Evolutionary conservation across 1,140 invertebrate genomes (phyloP).

Genomic region (Cydia pomonella): DNA sequence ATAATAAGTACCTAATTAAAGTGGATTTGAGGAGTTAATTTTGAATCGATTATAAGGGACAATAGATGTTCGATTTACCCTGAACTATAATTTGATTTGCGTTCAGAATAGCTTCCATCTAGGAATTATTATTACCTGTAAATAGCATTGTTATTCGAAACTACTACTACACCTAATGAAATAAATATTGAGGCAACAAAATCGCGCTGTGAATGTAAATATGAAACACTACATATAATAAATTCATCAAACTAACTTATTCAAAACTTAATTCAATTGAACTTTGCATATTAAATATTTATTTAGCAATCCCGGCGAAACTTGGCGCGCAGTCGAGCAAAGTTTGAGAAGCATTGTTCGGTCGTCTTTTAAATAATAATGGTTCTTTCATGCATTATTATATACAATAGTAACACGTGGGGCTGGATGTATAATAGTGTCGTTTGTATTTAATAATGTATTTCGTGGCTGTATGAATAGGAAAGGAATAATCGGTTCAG

Average conservation of each 20-base stretch:
- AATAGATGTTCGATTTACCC: no score
- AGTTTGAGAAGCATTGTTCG: conserved; percentile 30
- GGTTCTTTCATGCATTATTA: conserved; percentile 16
- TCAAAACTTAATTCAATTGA: conserved; percentile 14
- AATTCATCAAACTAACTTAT: conserved; percentile 27
- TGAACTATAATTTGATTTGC: no score
- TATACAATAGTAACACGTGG: conserved; percentile 12
- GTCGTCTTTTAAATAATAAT: conserved; percentile 27
- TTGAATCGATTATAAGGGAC: no score
- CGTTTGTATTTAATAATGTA: conserved; percentile 3
- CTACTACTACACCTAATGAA: not conserved
- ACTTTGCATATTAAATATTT: conserved; percentile 31
- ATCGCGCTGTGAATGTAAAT: not conserved
- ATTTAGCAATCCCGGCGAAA: conserved; percentile 22
- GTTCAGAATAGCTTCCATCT: no score
- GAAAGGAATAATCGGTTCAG: not conserved
- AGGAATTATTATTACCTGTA: no score
- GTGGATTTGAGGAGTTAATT: no score
- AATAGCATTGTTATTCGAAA: no score
- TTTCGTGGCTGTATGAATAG: not conserved
- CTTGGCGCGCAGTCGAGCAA: not conserved
- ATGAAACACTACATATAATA: not conserved
- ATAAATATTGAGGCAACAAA: not conserved
- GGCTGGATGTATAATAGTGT: not conserved
- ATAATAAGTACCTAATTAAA: no score